Conservation (phyloP, 1,140 invertebrate genomes). For the Trichonephila clavipes region DNA sequence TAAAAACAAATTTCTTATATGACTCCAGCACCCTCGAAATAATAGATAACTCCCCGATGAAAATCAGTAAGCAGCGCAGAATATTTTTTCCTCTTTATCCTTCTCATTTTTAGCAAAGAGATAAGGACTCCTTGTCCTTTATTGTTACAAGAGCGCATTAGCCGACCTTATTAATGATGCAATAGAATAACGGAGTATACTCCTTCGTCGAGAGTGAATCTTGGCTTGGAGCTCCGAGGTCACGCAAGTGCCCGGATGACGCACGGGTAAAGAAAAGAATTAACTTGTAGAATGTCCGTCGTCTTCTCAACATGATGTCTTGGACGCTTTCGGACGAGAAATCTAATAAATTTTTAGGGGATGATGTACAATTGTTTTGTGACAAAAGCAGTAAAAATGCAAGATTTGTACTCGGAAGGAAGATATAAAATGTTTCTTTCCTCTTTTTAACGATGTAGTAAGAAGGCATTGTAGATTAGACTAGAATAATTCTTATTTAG, state of each 20-base stretch:
- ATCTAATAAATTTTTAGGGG: not conserved
- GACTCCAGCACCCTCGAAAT: not conserved
- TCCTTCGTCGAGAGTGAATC: not conserved
- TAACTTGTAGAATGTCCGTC: not conserved
- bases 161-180: conserved; percentile 34
- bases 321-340: not conserved
- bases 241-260: not conserved
- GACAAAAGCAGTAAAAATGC: not conserved
- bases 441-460: too few relatives aligned
- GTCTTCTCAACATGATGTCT: not conserved
- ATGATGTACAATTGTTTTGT: not conserved
- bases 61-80: not conserved
- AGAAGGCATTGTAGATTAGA: too few relatives aligned
- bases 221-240: not conserved
- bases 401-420: not conserved
- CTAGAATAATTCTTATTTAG: too few relatives aligned
- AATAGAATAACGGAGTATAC: not conserved
- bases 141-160: conserved; percentile 1
- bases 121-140: conserved; percentile 1
- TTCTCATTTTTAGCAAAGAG: not conserved
- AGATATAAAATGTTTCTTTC: not conserved
- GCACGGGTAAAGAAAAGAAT: not conserved
- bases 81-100: not conserved
- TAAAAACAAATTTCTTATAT: not conserved
- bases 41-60: not conserved